Percentiles rank a stretch among this genome's conserved stretches.
Evolutionary conservation across 1,140 invertebrate genomes (phyloP).

Genomic region (Dysdera silvatica): DNA sequence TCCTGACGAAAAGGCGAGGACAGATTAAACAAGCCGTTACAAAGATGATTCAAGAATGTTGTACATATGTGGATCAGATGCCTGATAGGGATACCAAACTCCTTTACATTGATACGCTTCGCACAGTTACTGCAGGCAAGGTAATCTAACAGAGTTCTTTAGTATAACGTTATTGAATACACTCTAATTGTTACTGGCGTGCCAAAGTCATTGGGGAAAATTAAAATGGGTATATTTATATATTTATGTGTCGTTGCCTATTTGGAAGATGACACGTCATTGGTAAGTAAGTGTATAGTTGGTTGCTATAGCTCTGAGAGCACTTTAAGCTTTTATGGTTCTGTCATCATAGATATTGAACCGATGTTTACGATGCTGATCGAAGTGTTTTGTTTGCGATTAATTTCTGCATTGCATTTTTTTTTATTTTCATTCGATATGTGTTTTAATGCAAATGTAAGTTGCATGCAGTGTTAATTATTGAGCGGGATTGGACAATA

Average conservation of each 20-base stretch:
- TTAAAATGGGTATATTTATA: background rate
- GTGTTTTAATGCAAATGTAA: no score
- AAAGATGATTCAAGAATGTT: conserved; percentile 98
- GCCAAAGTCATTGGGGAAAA: background rate
- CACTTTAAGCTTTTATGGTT: no score
- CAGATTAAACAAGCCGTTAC: conserved; percentile 92
- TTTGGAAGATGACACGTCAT: no score
- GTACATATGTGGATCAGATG: conserved; percentile 86
- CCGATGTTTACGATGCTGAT: no score
- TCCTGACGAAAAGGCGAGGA: conserved; percentile 85
- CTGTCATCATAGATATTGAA: no score
- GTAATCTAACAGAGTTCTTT: conserved; percentile 44
- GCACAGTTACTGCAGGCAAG: conserved; percentile 94
- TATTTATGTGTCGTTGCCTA: background rate
- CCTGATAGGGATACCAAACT: conserved; percentile 82
- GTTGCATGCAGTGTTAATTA: no score
- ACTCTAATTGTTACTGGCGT: background rate
- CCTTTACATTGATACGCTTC: conserved; percentile 90
- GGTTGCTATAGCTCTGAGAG: no score
- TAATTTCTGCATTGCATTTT: no score
- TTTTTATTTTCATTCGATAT: no score
- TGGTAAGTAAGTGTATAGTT: no score
- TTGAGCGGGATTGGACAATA: no score
- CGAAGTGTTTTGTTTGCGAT: no score
- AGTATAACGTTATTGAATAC: background rate